Conservation (phyloP, 2,113 vertebrate genomes). For the Microtus montanus region DNA sequence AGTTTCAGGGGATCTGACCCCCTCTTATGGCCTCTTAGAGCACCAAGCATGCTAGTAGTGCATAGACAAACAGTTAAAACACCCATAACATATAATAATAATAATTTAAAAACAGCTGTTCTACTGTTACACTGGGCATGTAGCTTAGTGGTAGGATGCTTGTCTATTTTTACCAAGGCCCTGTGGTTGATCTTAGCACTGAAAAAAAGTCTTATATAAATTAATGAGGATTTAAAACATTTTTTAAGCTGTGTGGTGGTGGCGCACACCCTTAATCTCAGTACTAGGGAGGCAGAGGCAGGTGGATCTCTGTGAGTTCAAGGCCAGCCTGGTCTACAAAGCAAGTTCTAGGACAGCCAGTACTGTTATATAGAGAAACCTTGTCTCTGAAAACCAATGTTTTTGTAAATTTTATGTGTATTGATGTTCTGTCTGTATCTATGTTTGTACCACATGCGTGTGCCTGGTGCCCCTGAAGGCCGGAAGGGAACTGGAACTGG, state of each 20-base stretch:
- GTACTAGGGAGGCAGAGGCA: too few relatives aligned
- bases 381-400: too few relatives aligned
- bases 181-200: not conserved
- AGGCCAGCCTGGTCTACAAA: too few relatives aligned
- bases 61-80: not conserved
- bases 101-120: not conserved
- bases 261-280: too few relatives aligned
- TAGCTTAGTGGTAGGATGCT: not conserved
- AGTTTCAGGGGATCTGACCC: not conserved
- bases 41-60: not conserved
- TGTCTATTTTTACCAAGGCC: not conserved
- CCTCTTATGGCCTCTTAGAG: not conserved
- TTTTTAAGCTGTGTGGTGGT: not conserved
- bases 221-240: not conserved
- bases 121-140: not conserved
- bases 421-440: not conserved
- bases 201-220: not conserved
- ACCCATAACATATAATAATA: not conserved
- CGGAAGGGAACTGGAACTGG: not conserved
- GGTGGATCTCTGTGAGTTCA: too few relatives aligned
- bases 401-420: not conserved
- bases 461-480: not conserved
- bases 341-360: too few relatives aligned
- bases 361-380: too few relatives aligned
- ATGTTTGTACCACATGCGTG: not conserved